phyloP scores from a whole-genome alignment of 2,888 invertebrate genomes.

The Eristalis tenax region DNA sequence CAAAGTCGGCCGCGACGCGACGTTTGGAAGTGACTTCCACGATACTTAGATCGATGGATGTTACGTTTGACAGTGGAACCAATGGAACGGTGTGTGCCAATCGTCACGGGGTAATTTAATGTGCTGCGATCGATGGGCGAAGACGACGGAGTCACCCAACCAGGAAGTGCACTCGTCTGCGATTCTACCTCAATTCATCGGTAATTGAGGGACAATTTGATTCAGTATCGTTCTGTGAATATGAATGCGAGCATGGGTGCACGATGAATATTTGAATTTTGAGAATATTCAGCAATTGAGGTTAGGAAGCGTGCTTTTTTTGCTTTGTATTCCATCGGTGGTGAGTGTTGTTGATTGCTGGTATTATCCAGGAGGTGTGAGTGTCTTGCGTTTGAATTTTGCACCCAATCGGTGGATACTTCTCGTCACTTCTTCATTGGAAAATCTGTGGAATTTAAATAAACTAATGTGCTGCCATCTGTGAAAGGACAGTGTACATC shows the following conservation, averaged over 20 bases:
- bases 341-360: neutral
- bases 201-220: conserved; percentile 68
- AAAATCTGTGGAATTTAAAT: no score
- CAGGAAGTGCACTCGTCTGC: conserved; percentile 61
- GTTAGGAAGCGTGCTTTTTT: neutral
- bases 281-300: conserved; percentile 25
- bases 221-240: conserved; percentile 42
- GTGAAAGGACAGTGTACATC: no score
- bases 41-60: conserved; percentile 47
- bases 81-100: conserved; percentile 50
- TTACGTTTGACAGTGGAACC: conserved; percentile 32
- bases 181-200: conserved; percentile 49
- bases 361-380: neutral
- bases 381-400: no score
- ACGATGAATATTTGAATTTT: conserved; percentile 36
- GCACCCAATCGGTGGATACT: no score
- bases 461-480: no score
- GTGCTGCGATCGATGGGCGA: conserved; percentile 36
- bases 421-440: no score
- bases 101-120: conserved; percentile 62
- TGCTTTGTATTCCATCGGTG: neutral
- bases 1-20: conserved; percentile 61
- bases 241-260: conserved; percentile 17
- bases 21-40: conserved; percentile 30
- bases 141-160: conserved; percentile 39